Evolutionary conservation across 2,113 vertebrate species (phyloP), one percentile per base, ranked within the genome.

Genomic region (Rhinolophus ferrumequinum): DNA sequence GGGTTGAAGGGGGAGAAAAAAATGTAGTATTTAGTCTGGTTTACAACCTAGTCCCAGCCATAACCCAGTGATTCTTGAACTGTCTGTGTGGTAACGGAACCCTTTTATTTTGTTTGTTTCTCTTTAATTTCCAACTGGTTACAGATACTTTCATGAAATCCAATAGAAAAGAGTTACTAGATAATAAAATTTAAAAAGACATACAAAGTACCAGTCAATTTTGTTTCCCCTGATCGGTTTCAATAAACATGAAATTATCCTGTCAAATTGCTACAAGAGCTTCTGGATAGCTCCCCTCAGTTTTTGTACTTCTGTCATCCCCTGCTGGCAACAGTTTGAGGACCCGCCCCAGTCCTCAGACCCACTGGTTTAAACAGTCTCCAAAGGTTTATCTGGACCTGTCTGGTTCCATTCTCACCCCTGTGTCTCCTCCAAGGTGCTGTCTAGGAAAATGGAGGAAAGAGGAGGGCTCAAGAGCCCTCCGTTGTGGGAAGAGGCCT

Each of bases 401-500:
- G 2, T 30, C 5, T 15, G 77, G 89, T 30, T 64, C 16, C 50
- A 16, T 6, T 6, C 58, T 70, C 19, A 26, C 12, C 6, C 13
- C 0, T 0, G 0, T 24, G 3, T 2, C 62, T 26, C 8, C 8
- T 69, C 76, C 30, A 28, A 30, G 21, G 80, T 26, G 15, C 16
- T 2, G 0, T 66, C 50, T 41, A 21, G 50, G 26, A 26, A n/a
- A 6, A 30, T 19, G 24, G 54, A 93, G 50, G 8, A 30, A n/a
- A 35, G 10, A 33, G 22, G 15, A 30, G 4, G 9, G 15, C 33
- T n/a, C 14, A 18, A 30, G 12, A 50, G 47, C 12, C 47, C 47
- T 50, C 47, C 1, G 0, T 35, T 7, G 35, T 18, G 22, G 19
- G 26, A 64, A 21, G 15, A 3, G 1, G 41, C 26, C 19, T 21